Percentiles rank a stretch among this genome's conserved stretches.
These are phyloP conservation scores for Lepisosteus oculatus DNA, from an alignment of 2,113 vertebrate species.

Conservation along the genomic window DNA sequence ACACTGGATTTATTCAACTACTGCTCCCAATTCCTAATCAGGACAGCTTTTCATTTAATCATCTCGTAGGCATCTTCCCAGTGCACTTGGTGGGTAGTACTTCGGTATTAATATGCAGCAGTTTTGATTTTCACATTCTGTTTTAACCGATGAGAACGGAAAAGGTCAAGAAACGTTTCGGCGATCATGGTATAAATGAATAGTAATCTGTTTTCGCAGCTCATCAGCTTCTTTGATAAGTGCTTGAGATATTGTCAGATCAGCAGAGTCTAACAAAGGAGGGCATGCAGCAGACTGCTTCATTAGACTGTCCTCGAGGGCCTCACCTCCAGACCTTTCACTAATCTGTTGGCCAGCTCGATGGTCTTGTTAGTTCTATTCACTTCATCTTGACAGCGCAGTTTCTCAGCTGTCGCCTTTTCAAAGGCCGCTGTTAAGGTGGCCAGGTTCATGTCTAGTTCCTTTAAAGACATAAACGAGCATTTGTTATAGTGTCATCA, in stretches of 20 bases:
- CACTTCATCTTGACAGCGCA: conserved; percentile 86
- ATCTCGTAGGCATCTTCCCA: neutral
- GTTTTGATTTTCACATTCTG: neutral
- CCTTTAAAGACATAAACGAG: conserved; percentile 53
- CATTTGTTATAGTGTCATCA: neutral
- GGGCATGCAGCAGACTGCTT: conserved; percentile 73
- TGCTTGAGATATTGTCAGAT: conserved; percentile 78
- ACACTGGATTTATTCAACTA: neutral
- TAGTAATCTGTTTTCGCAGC: conserved; percentile 82
- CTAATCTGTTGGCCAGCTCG: conserved; percentile 92
- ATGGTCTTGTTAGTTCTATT: conserved; percentile 93
- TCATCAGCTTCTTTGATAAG: conserved; percentile 82
- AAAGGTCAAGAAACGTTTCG: conserved; percentile 78
- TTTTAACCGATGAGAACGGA: conserved; percentile 56
- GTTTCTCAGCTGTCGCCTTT: conserved; percentile 85
- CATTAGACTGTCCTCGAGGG: conserved; percentile 76
- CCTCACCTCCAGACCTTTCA: conserved; percentile 91
- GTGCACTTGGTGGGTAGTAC: neutral
- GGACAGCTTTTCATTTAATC: neutral
- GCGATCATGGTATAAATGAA: conserved; percentile 76
- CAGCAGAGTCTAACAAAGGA: conserved; percentile 75
- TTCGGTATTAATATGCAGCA: neutral
- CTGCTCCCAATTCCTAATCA: neutral
- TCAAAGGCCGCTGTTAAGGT: conserved; percentile 75
- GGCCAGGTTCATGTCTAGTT: conserved; percentile 83